Evolutionary conservation across 2,797 vertebrate genomes (phyloP).

Genomic region (Vespertilio murinus): DNA sequence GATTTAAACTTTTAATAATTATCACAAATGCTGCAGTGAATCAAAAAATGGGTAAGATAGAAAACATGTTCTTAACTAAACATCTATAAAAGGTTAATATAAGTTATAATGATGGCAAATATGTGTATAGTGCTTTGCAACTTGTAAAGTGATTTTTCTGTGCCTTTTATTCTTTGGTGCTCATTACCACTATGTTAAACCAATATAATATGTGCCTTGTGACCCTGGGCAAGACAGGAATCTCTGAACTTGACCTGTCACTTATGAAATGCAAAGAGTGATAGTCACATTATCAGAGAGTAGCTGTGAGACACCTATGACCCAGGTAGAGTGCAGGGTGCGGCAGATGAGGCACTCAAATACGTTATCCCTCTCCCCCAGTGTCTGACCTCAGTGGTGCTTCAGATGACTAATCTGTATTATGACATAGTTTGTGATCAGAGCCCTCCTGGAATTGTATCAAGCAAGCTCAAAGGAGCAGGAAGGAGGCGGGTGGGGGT

Average conservation of each 20-base stretch:
- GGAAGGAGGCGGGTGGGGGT: neutral
- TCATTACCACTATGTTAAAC: neutral
- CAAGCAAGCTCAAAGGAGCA: neutral
- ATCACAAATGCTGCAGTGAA: neutral
- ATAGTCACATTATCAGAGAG: neutral
- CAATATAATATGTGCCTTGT: neutral
- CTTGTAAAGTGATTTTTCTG: neutral
- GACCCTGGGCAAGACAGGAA: neutral
- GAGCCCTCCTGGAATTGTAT: neutral
- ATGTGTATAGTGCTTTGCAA: neutral
- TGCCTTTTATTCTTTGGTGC: neutral
- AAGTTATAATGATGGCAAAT: neutral
- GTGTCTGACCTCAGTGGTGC: neutral
- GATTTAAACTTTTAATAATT: conserved; percentile 12
- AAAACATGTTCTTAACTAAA: conserved; percentile 46
- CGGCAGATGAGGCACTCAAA: neutral
- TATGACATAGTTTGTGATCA: neutral
- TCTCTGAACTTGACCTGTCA: conserved; percentile 17
- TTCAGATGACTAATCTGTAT: neutral
- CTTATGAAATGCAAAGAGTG: neutral
- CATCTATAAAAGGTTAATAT: neutral
- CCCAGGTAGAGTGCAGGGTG: neutral
- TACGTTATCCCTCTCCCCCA: neutral
- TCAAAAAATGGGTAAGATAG: neutral
- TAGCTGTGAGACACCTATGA: neutral